phyloP scores from a whole-genome alignment of 2,888 invertebrate genomes.

The Vanessa cardui region DNA sequence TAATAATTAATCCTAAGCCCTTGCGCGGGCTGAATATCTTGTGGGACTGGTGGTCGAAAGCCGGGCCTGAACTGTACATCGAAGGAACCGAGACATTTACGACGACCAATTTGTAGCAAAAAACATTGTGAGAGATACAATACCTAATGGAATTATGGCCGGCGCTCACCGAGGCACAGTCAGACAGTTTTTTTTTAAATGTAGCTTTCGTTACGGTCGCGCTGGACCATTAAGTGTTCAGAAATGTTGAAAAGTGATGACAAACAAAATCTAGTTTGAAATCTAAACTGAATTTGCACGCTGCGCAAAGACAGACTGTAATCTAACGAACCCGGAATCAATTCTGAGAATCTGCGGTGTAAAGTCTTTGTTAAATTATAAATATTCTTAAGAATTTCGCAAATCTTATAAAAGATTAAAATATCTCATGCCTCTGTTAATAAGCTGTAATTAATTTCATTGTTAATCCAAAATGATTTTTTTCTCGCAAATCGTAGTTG shows the following conservation, averaged over 20 bases:
- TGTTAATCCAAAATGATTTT: constrained; percentile 1
- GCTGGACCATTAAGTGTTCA: constrained; percentile 7
- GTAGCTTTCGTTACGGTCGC: constrained; percentile 25
- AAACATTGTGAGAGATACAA: constrained; percentile 6
- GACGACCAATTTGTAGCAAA: constrained; percentile 13
- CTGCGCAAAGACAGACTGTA: neutral
- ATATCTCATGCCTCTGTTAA: constrained; percentile 1
- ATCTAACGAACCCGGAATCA: neutral
- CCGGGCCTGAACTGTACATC: constrained; percentile 16
- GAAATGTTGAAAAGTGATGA: constrained; percentile 4
- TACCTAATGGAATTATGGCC: constrained; percentile 19
- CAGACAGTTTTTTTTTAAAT: constrained; percentile 18
- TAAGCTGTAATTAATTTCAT: constrained; percentile 3
- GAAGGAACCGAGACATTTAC: constrained; percentile 18
- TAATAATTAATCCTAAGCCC: neutral
- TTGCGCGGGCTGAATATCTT: constrained; percentile 19
- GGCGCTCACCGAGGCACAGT: constrained; percentile 10
- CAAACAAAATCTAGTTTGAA: constrained; percentile 14
- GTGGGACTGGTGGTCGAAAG: constrained; percentile 5
- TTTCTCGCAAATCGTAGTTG: neutral
- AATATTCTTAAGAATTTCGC: constrained; percentile 7
- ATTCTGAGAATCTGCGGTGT: neutral
- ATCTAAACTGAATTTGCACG: constrained; percentile 3
- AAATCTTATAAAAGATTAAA: constrained; percentile 3
- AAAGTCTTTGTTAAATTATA: constrained; percentile 6